phyloP scores from a whole-genome alignment of 2,797 vertebrate species.

The Trachurus trachurus region DNA sequence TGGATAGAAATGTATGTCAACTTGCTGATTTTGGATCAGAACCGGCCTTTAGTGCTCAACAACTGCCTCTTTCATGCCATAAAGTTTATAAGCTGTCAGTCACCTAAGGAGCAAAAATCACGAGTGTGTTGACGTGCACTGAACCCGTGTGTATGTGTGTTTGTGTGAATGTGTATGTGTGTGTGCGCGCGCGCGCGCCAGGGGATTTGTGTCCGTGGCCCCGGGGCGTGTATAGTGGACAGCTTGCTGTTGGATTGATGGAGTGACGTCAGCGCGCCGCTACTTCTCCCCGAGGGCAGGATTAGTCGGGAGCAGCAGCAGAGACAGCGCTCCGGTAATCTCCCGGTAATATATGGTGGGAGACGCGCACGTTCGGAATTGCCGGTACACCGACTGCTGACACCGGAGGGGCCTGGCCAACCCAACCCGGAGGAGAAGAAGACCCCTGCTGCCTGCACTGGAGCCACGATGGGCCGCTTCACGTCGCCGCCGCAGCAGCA shows the following conservation, averaged over 20 bases:
- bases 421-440: slow-evolving; percentile 39
- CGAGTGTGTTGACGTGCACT: slow-evolving; percentile 22
- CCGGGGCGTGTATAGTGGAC: slow-evolving; percentile 71
- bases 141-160: slow-evolving; percentile 31
- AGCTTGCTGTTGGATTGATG: slow-evolving; percentile 81
- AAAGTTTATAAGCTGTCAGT: neutral
- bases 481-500: slow-evolving; percentile 32
- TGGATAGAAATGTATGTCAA: neutral
- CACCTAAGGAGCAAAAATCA: slow-evolving; percentile 27
- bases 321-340: slow-evolving; percentile 84
- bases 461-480: slow-evolving; percentile 55
- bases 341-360: slow-evolving; percentile 74
- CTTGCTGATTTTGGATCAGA: neutral
- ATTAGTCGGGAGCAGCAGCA: slow-evolving; percentile 81
- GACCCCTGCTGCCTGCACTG: slow-evolving; percentile 14
- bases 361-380: slow-evolving; percentile 75
- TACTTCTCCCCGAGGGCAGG: slow-evolving; percentile 82
- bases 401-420: slow-evolving; percentile 12
- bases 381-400: slow-evolving; percentile 42
- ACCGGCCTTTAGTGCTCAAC: neutral
- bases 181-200: slow-evolving; percentile 12
- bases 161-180: slow-evolving; percentile 15
- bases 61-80: neutral
- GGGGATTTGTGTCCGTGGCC: slow-evolving; percentile 71
- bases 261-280: slow-evolving; percentile 83